These are phyloP conservation scores for Orbicella faveolata DNA, from an alignment of 64 coral and sea anemone genomes.

Conservation along the genomic window DNA sequence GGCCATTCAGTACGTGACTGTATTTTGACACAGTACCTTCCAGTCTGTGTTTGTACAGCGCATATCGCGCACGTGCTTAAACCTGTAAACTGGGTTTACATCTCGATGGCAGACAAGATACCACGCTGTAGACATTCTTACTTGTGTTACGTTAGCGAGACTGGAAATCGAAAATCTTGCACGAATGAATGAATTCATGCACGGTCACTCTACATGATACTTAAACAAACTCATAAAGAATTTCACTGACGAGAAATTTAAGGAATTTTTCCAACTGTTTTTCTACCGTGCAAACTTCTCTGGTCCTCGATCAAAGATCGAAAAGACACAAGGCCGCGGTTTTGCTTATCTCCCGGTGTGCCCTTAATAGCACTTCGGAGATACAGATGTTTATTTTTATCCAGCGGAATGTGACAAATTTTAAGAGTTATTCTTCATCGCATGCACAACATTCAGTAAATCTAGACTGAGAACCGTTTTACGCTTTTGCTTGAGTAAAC, in stretches of 20 bases:
- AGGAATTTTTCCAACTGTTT: too few species aligned
- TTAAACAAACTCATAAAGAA: too few species aligned
- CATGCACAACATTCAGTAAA: background rate
- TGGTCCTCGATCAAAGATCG: too few species aligned
- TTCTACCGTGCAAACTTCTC: too few species aligned
- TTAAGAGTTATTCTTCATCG: background rate
- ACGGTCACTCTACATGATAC: background rate
- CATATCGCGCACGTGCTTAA: too few species aligned
- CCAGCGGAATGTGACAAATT: slow-evolving; percentile 11
- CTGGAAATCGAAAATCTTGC: background rate
- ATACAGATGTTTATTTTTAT: slow-evolving; percentile 28
- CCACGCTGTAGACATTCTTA: background rate
- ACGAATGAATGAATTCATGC: background rate
- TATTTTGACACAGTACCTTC: too few species aligned
- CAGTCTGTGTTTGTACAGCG: too few species aligned
- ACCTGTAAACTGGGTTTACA: too few species aligned
- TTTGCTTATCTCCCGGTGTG: slow-evolving; percentile 14
- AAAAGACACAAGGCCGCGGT: background rate
- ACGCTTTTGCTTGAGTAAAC: background rate
- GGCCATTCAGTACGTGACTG: too few species aligned
- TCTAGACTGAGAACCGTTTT: background rate
- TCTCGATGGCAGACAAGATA: too few species aligned
- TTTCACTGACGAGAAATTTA: too few species aligned
- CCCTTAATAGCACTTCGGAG: slow-evolving; percentile 23
- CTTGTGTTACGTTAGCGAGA: background rate